Percentiles rank a stretch among this genome's conserved stretches.
Conservation (phyloP, 2,797 vertebrate genomes). For the Numenius phaeopus region DNA sequence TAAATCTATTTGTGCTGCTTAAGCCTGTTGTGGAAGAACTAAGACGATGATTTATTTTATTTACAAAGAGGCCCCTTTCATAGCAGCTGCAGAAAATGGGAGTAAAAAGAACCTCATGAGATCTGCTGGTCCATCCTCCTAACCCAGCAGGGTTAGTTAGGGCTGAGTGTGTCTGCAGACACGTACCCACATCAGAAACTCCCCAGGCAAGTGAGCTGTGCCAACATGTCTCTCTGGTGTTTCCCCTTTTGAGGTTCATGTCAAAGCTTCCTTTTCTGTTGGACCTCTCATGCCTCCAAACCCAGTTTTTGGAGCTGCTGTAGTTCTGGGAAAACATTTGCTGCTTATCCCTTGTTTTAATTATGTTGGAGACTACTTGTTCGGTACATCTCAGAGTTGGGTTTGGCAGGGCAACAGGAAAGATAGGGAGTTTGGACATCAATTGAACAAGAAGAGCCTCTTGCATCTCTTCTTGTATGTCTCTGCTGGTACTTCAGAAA, state of each 20-base stretch:
- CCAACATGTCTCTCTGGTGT: background rate
- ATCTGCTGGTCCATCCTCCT: background rate
- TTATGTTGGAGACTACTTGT: background rate
- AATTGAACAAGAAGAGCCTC: background rate
- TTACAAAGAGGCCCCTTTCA: background rate
- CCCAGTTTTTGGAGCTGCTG: background rate
- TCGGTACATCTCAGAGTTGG: rapidly evolving
- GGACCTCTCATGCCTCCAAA: background rate
- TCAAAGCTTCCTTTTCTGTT: background rate
- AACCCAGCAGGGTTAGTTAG: background rate
- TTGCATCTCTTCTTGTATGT: background rate
- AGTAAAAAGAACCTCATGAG: background rate
- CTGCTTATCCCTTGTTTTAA: background rate
- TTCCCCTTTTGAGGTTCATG: background rate
- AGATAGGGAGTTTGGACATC: background rate
- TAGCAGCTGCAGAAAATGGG: background rate
- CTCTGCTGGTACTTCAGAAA: background rate
- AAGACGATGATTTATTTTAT: background rate
- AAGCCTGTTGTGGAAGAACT: background rate
- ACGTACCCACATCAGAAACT: rapidly evolving
- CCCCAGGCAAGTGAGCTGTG: background rate
- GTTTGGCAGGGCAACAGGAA: background rate
- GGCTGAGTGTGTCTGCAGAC: background rate
- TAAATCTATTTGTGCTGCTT: conserved; percentile 22
- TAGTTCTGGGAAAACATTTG: background rate